Percentiles rank a stretch among this genome's conserved stretches.
Evolutionary conservation across 2,113 vertebrate species (phyloP).

Genomic region (Xerus inauris): DNA sequence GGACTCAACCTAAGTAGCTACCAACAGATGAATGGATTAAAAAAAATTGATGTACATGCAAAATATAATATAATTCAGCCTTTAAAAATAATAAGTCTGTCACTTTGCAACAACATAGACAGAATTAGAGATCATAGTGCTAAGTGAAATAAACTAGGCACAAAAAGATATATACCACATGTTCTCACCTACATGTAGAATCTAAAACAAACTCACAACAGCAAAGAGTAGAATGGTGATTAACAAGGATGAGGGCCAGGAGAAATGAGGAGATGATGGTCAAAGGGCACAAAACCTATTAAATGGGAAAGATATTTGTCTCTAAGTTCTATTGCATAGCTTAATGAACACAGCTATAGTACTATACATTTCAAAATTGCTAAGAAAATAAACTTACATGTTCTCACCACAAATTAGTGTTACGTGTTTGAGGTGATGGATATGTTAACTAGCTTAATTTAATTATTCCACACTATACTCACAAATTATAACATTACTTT

Average conservation of each 20-base stretch:
- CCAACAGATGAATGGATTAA: background rate
- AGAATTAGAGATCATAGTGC: background rate
- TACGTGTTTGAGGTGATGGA: background rate
- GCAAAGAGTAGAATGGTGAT: too few relatives aligned
- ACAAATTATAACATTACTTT: too few relatives aligned
- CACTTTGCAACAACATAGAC: background rate
- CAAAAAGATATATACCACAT: background rate
- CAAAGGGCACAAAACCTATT: background rate
- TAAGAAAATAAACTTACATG: background rate
- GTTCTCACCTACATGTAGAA: background rate
- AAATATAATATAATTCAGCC: too few relatives aligned
- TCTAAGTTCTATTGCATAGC: background rate
- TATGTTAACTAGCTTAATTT: too few relatives aligned
- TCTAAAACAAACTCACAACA: too few relatives aligned
- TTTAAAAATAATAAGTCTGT: too few relatives aligned
- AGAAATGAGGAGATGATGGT: background rate
- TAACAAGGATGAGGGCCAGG: background rate
- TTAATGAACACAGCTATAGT: too few relatives aligned
- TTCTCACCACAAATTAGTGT: background rate
- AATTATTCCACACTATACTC: too few relatives aligned
- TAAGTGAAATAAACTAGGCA: constrained; percentile 1
- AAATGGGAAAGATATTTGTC: background rate
- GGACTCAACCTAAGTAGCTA: background rate
- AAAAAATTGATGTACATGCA: too few relatives aligned
- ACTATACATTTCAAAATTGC: too few relatives aligned